Percentiles rank a stretch among this genome's conserved stretches.
These are phyloP conservation scores for Cladopsammia gracilis DNA, from an alignment of 64 coral and sea anemone species.

Conservation along the genomic window DNA sequence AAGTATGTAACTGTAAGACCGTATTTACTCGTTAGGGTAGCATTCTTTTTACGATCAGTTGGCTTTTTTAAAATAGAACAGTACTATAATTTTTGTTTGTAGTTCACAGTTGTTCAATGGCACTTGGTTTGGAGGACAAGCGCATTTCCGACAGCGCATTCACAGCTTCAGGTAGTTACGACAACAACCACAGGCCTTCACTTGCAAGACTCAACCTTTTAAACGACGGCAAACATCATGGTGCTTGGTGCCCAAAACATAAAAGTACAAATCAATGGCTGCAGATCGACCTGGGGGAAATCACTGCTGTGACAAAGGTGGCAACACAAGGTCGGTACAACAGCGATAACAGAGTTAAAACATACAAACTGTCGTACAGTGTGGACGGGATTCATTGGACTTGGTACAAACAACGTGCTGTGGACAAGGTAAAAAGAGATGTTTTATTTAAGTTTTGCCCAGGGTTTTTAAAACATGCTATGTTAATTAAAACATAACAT, in stretches of 20 bases:
- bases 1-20: too few relatives aligned
- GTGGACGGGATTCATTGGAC: slow-evolving; percentile 26
- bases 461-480: too few relatives aligned
- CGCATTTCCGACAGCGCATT: slow-evolving; percentile 26
- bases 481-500: too few relatives aligned
- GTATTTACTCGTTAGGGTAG: too few relatives aligned
- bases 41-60: too few relatives aligned
- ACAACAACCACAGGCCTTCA: slow-evolving; percentile 7
- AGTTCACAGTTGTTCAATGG: slow-evolving; percentile 23
- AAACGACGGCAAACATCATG: neutral
- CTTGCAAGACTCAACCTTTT: slow-evolving; percentile 13
- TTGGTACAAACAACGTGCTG: slow-evolving; percentile 24
- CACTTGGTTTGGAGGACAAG: slow-evolving; percentile 28
- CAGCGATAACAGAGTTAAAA: neutral
- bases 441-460: too few relatives aligned
- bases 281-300: slow-evolving; percentile 62
- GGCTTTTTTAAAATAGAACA: too few relatives aligned
- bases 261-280: slow-evolving; percentile 62
- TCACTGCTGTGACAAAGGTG: slow-evolving; percentile 12
- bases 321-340: slow-evolving; percentile 46
- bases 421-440: neutral
- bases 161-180: neutral
- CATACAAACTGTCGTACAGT: slow-evolving; percentile 26
- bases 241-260: slow-evolving; percentile 32
- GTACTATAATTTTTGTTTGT: too few relatives aligned